These are phyloP conservation scores for Eriocheir sinensis DNA, from an alignment of 1,140 invertebrate species.

Conservation along the genomic window DNA sequence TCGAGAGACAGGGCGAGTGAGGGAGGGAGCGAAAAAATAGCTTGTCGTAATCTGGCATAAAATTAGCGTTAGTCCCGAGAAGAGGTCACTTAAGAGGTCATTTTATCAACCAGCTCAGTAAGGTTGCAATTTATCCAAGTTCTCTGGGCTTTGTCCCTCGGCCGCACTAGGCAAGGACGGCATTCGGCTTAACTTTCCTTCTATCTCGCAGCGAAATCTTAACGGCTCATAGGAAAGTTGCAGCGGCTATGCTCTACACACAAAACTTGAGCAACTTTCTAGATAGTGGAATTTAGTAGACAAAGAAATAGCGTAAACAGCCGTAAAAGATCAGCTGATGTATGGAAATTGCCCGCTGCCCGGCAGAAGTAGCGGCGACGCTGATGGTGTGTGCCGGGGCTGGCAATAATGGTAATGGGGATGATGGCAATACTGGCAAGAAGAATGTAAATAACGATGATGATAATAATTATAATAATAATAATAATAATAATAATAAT, in stretches of 20 bases:
- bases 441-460: neutral
- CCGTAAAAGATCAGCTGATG: neutral
- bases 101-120: neutral
- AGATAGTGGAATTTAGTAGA: slow-evolving; percentile 16
- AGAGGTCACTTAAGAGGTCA: neutral
- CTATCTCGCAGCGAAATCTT: neutral
- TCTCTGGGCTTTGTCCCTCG: neutral
- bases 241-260: neutral
- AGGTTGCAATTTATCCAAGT: neutral
- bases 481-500: neutral
- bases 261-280: slow-evolving; percentile 13
- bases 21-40: neutral
- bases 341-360: neutral
- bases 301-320: slow-evolving; percentile 2
- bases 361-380: neutral
- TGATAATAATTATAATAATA: neutral
- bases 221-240: neutral
- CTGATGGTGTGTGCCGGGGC: neutral
- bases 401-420: neutral
- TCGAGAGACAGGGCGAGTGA: too few species aligned
- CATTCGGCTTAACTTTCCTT: neutral
- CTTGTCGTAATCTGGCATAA: neutral
- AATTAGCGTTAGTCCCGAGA: neutral
- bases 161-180: neutral
- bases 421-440: neutral